phyloP scores from a whole-genome alignment of 1,140 invertebrate species.

The Archegozetes longisetosus region DNA sequence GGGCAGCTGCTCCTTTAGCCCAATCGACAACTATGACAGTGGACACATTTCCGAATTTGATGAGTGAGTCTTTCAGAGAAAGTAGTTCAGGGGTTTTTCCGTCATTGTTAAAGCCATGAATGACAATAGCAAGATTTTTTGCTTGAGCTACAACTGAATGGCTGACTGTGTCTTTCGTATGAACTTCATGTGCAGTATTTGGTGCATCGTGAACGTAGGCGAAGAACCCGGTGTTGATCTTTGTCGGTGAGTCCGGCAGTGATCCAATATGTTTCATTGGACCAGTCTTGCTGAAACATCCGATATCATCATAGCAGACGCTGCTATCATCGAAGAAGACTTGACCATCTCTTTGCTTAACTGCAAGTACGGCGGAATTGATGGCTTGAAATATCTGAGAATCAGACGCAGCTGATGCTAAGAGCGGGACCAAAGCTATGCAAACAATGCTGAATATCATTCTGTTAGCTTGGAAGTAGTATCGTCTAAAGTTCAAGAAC shows the following conservation, averaged over 20 bases:
- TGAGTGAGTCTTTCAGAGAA: not conserved
- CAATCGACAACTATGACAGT: conserved; percentile 30
- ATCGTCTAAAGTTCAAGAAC: too few relatives aligned
- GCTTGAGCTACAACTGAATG: not conserved
- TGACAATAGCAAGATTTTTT: conserved; percentile 23
- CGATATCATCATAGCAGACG: conserved; percentile 27
- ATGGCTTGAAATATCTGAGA: too few relatives aligned
- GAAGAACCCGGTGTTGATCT: conserved; percentile 24
- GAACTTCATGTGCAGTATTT: conserved; percentile 18
- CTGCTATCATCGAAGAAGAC: not conserved
- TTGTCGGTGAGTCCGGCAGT: conserved; percentile 22
- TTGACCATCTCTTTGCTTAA: too few relatives aligned
- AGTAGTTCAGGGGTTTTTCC: conserved; percentile 21
- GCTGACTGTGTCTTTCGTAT: not conserved
- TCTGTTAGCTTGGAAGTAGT: too few relatives aligned
- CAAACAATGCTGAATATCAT: not conserved
- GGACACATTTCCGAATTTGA: conserved; percentile 18
- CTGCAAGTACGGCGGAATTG: too few relatives aligned
- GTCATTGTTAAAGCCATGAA: conserved; percentile 28
- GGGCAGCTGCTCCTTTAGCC: conserved; percentile 26
- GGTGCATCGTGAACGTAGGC: conserved; percentile 22
- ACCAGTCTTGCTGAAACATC: conserved; percentile 25
- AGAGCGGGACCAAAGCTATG: not conserved
- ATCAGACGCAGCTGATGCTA: not conserved
- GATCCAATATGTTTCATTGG: conserved; percentile 24